phyloP scores from a whole-genome alignment of 2,113 vertebrate species.

The Malaclemys terrapin region DNA sequence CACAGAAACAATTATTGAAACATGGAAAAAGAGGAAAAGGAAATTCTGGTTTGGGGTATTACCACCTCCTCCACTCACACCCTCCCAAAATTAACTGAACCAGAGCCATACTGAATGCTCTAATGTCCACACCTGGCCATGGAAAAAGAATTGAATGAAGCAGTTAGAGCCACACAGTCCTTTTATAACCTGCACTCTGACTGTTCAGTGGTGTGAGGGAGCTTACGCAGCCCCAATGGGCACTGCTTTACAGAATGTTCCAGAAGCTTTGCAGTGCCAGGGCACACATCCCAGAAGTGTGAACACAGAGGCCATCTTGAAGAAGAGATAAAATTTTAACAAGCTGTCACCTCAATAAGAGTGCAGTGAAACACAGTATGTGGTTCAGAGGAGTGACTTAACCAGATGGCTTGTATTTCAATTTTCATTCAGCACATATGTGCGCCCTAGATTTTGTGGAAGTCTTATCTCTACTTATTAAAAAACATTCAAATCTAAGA shows the following conservation, averaged over 20 bases:
- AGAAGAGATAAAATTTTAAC: background rate
- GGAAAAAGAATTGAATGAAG: background rate
- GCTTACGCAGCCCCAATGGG: rapidly evolving
- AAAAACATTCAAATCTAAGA: conserved; percentile 21
- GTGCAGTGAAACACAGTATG: background rate
- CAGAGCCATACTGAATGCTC: background rate
- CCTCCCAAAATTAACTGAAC: background rate
- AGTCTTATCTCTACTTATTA: background rate
- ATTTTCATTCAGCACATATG: background rate
- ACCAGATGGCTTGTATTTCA: background rate
- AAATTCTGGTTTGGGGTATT: background rate
- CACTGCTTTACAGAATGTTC: background rate
- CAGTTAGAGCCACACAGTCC: background rate
- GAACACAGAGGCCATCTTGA: background rate
- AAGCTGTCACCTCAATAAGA: background rate
- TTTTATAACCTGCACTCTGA: background rate
- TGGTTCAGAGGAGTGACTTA: background rate
- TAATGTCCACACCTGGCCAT: background rate
- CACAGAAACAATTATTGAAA: background rate
- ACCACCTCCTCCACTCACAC: background rate
- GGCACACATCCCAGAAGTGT: background rate
- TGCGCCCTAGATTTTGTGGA: background rate
- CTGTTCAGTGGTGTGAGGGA: background rate
- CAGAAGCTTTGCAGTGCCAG: background rate
- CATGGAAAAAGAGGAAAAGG: background rate